phyloP scores from a whole-genome alignment of 2,888 invertebrate genomes.

The Priocnemis perturbator region DNA sequence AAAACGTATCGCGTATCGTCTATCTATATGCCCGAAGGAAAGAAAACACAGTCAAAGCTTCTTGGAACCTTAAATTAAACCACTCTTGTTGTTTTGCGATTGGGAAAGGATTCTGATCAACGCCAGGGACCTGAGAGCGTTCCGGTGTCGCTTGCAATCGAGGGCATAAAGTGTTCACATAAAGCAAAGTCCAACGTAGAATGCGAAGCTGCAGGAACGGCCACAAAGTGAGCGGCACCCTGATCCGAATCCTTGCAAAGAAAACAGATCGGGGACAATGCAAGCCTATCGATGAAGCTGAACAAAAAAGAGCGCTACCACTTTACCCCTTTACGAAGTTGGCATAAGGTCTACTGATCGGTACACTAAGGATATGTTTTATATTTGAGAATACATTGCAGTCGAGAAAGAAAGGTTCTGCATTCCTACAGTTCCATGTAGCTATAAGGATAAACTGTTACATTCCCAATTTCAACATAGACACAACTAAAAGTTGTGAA shows the following conservation, averaged over 20 bases:
- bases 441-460: too few relatives aligned
- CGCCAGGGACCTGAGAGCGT: slow-evolving; percentile 72
- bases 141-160: slow-evolving; percentile 75
- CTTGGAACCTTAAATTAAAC: slow-evolving; percentile 70
- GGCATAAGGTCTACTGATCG: too few relatives aligned
- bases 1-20: slow-evolving; percentile 43
- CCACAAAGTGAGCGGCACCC: slow-evolving; percentile 41
- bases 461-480: too few relatives aligned
- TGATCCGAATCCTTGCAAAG: background rate
- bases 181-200: slow-evolving; percentile 62
- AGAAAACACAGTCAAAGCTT: slow-evolving; percentile 37
- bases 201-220: slow-evolving; percentile 49
- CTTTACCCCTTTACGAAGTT: too few relatives aligned
- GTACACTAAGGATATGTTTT: too few relatives aligned
- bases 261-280: too few relatives aligned
- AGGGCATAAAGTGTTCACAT: slow-evolving; percentile 74
- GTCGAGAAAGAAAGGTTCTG: too few relatives aligned
- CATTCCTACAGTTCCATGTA: too few relatives aligned
- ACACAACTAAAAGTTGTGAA: too few relatives aligned
- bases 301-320: too few relatives aligned
- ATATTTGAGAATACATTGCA: too few relatives aligned
- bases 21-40: background rate
- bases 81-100: slow-evolving; percentile 66
- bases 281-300: too few relatives aligned
- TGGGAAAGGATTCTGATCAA: slow-evolving; percentile 61